Evolutionary conservation across 2,113 vertebrate species (phyloP).

Genomic region (Phalacrocorax brasilianus): DNA sequence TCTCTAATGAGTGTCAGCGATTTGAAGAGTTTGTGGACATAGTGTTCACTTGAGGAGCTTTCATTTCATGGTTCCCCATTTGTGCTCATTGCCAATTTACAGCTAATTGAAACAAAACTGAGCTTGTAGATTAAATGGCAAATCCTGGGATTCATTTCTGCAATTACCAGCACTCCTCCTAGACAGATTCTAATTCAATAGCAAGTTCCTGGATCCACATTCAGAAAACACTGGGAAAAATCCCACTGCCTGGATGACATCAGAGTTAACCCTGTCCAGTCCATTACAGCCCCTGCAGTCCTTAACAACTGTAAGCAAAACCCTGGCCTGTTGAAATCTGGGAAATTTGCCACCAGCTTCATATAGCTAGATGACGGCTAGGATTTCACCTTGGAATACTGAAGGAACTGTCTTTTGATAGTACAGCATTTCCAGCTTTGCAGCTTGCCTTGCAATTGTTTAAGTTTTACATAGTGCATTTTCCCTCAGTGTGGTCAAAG

Average conservation of each 20-base stretch:
- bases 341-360: constrained; percentile 42
- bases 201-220: constrained; percentile 17
- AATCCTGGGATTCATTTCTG: constrained; percentile 49
- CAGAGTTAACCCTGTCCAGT: constrained; percentile 44
- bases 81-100: constrained; percentile 49
- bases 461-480: background rate
- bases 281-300: background rate
- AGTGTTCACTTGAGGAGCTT: constrained; percentile 31
- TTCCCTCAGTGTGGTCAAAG: background rate
- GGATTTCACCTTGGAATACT: constrained; percentile 37
- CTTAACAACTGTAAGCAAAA: background rate
- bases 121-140: constrained; percentile 59
- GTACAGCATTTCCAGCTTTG: background rate
- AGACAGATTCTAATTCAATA: constrained; percentile 49
- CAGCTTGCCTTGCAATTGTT: background rate
- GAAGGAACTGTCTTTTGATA: constrained; percentile 7
- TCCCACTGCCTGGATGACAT: constrained; percentile 19
- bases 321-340: background rate
- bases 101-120: constrained; percentile 62
- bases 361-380: background rate
- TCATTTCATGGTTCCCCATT: constrained; percentile 43
- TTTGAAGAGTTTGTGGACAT: constrained; percentile 22
- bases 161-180: constrained; percentile 37
- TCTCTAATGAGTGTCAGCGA: background rate
- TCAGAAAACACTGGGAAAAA: constrained; percentile 39